Evolutionary conservation across 2,888 invertebrate genomes (phyloP).

Genomic region (Gymnocheta viridis): DNA sequence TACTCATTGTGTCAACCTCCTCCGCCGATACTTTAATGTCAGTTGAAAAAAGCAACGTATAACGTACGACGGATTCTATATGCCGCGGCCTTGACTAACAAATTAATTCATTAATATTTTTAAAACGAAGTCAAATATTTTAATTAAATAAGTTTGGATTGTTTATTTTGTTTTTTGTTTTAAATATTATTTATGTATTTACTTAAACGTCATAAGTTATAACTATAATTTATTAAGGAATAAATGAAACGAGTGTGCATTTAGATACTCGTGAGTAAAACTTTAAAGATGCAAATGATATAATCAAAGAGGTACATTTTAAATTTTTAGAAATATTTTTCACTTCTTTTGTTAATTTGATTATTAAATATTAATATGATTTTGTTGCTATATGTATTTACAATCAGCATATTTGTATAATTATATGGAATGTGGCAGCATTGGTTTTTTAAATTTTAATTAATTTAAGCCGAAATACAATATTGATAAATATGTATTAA

Average conservation of each 20-base stretch:
- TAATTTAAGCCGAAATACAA: constrained; percentile 33
- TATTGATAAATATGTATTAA: constrained; percentile 5
- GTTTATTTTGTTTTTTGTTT: constrained; percentile 41
- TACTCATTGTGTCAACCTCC: too few species aligned
- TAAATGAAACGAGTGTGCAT: constrained; percentile 40
- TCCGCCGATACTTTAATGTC: too few species aligned
- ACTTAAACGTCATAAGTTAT: constrained; percentile 59
- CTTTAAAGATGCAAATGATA: constrained; percentile 17
- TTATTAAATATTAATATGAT: constrained; percentile 33
- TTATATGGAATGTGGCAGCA: constrained; percentile 65
- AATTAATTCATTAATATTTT: not conserved
- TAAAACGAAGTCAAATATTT: not conserved
- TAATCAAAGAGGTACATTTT: constrained; percentile 41
- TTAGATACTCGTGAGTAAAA: constrained; percentile 20
- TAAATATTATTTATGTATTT: constrained; percentile 38
- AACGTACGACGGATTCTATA: too few species aligned
- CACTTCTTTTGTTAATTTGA: constrained; percentile 23
- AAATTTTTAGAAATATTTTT: constrained; percentile 29
- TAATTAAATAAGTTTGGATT: constrained; percentile 13
- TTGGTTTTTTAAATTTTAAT: constrained; percentile 14
- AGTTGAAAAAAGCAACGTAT: too few species aligned
- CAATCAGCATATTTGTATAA: constrained; percentile 16
- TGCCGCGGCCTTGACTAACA: too few species aligned
- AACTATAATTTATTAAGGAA: constrained; percentile 63
- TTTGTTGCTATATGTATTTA: constrained; percentile 47